Evolutionary conservation across 2,797 vertebrate genomes (phyloP).

Genomic region (Oreochromis grahami): DNA sequence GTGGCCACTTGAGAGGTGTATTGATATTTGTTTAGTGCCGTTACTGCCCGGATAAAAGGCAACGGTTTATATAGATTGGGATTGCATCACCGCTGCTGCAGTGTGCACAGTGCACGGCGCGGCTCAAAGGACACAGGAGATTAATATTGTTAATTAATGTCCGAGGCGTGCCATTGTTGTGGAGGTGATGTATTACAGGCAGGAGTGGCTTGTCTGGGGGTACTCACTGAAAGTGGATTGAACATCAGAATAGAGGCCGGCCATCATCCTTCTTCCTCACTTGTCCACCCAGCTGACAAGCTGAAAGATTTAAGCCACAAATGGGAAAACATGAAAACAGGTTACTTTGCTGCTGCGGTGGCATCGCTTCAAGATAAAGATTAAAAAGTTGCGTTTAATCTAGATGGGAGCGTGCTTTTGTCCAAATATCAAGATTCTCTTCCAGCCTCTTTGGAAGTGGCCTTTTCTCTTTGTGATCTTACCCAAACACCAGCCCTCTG

Average conservation of each 20-base stretch:
- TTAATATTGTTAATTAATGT: constrained; percentile 81
- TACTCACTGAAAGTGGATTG: constrained; percentile 79
- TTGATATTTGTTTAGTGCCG: constrained; percentile 85
- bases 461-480: constrained; percentile 11
- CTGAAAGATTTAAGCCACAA: constrained; percentile 66
- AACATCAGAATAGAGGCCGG: constrained; percentile 69
- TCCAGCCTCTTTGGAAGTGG: constrained; percentile 43
- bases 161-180: constrained; percentile 75
- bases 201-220: constrained; percentile 72
- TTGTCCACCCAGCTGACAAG: constrained; percentile 69
- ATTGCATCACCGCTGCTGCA: constrained; percentile 74
- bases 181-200: constrained; percentile 77
- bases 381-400: constrained; percentile 33
- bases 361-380: not conserved
- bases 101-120: constrained; percentile 42
- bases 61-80: constrained; percentile 75
- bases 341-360: constrained; percentile 33
- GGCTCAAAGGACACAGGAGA: constrained; percentile 73
- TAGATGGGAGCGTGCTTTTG: not conserved
- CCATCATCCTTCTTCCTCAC: constrained; percentile 73
- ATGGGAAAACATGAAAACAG: constrained; percentile 50
- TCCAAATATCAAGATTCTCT: constrained; percentile 4
- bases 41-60: constrained; percentile 73
- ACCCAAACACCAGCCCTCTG: not conserved
- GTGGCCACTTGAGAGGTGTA: constrained; percentile 75